These are phyloP conservation scores for Ammodytes dubius DNA, from an alignment of 2,113 vertebrate species.

Conservation along the genomic window DNA sequence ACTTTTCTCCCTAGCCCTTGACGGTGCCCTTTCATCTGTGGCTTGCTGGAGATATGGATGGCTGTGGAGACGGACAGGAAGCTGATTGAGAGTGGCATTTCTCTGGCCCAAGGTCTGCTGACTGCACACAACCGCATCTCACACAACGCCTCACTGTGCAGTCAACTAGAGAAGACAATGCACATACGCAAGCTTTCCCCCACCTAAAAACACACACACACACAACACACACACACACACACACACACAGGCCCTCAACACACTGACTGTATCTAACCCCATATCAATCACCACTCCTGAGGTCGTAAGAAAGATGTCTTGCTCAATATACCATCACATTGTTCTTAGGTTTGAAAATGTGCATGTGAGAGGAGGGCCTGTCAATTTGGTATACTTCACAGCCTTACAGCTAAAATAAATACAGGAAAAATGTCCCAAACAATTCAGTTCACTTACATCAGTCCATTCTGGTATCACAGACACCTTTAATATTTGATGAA, in stretches of 20 bases:
- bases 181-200: slow-evolving; percentile 67
- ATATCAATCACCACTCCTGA: slow-evolving; percentile 70
- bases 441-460: slow-evolving; percentile 53
- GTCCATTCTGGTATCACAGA: slow-evolving; percentile 16
- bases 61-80: slow-evolving; percentile 68
- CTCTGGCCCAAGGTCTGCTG: slow-evolving; percentile 80
- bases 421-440: slow-evolving; percentile 39
- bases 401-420: slow-evolving; percentile 62
- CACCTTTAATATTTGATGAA: slow-evolving; percentile 55
- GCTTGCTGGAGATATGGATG: slow-evolving; percentile 66
- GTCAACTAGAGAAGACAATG: slow-evolving; percentile 72
- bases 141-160: slow-evolving; percentile 58
- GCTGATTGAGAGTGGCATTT: slow-evolving; percentile 79
- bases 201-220: background rate
- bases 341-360: slow-evolving; percentile 58
- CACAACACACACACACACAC: slow-evolving; percentile 3
- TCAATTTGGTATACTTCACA: slow-evolving; percentile 64
- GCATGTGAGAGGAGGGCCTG: slow-evolving; percentile 53
- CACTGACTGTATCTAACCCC: slow-evolving; percentile 38
- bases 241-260: slow-evolving; percentile 5
- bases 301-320: slow-evolving; percentile 67
- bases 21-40: slow-evolving; percentile 62
- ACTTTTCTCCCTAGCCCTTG: slow-evolving; percentile 64
- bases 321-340: slow-evolving; percentile 64
- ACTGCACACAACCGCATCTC: slow-evolving; percentile 72